Percentiles rank a stretch among this genome's conserved stretches.
These are phyloP conservation scores for Suncus etruscus DNA, from an alignment of 2,113 vertebrate genomes.

Conservation along the genomic window DNA sequence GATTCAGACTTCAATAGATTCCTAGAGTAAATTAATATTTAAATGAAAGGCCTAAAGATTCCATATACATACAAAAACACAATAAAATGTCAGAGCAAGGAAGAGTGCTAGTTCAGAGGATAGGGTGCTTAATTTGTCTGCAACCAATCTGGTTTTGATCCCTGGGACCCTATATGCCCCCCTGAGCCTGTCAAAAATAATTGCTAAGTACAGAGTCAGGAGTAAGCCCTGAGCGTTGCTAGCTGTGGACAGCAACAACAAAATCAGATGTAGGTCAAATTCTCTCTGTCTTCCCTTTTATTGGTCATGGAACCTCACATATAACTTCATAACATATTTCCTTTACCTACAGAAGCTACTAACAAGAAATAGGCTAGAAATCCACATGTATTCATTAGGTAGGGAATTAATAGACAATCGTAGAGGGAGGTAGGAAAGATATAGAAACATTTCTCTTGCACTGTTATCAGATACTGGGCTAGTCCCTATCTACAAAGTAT, in stretches of 20 bases:
- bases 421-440: accelerated
- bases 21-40: background rate
- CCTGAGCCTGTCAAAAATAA: no score
- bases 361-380: no score
- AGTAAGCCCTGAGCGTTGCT: no score
- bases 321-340: background rate
- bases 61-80: background rate
- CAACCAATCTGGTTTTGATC: no score
- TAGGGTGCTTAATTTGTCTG: no score
- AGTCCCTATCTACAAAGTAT: background rate
- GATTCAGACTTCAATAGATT: background rate
- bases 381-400: background rate
- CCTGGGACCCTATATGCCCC: no score
- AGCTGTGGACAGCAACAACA: no score
- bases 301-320: background rate
- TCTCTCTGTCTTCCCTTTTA: background rate
- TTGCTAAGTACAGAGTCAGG: no score
- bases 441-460: background rate
- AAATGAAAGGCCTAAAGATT: background rate
- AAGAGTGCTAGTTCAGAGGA: no score
- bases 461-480: background rate
- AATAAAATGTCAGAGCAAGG: no score
- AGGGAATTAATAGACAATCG: background rate
- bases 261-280: background rate
- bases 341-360: background rate